These are phyloP conservation scores for Drosophila melanica DNA, from an alignment of 1,140 invertebrate species.

Conservation along the genomic window DNA sequence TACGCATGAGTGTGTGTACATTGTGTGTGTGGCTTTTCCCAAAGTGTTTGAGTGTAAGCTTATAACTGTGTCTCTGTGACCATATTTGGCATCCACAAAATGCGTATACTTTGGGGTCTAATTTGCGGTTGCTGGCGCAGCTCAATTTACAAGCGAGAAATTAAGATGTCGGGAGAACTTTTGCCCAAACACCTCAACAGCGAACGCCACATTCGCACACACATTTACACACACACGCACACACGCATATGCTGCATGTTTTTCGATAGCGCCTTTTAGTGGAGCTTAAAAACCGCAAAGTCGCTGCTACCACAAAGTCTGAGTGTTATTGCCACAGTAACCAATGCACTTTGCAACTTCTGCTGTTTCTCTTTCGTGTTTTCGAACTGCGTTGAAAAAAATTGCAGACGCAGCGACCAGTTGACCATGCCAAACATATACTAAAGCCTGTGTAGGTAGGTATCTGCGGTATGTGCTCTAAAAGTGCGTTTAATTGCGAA, in stretches of 20 bases:
- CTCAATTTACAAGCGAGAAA: constrained; percentile 82
- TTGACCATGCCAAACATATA: background rate
- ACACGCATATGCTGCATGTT: background rate
- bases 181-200: constrained; percentile 49
- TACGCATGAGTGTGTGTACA: constrained; percentile 59
- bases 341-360: constrained; percentile 65
- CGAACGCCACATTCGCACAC: constrained; percentile 7
- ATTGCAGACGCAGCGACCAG: constrained; percentile 6
- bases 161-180: constrained; percentile 79
- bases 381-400: background rate
- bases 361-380: constrained; percentile 2
- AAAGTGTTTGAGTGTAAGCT: constrained; percentile 13
- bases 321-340: constrained; percentile 62
- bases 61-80: constrained; percentile 30
- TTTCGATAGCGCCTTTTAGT: constrained; percentile 33
- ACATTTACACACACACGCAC: background rate
- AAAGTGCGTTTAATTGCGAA: constrained; percentile 39
- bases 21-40: constrained; percentile 27
- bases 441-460: background rate
- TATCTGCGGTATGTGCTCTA: background rate
- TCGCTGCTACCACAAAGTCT: constrained; percentile 69
- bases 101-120: constrained; percentile 80
- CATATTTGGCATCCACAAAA: constrained; percentile 77
- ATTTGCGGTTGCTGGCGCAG: constrained; percentile 79
- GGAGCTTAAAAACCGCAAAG: constrained; percentile 56